A percentile compares a stretch with the other conserved stretches of the same genome.
Evolutionary conservation across 2,113 vertebrate species (phyloP).

Genomic region (Lontra canadensis): DNA sequence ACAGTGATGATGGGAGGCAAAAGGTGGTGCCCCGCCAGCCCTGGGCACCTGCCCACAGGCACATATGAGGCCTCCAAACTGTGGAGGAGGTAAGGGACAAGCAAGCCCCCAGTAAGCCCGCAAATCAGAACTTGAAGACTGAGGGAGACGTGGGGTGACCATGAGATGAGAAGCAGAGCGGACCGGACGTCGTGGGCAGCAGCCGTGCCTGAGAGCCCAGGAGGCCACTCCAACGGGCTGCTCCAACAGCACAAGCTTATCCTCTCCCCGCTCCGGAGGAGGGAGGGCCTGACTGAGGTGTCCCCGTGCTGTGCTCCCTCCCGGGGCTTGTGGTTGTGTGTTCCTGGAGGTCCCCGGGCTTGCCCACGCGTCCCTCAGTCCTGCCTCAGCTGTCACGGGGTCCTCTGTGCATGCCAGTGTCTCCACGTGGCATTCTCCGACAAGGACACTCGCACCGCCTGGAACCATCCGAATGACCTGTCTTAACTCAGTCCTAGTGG

Average conservation of each 20-base stretch:
- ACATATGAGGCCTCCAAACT: fast-evolving
- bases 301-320: too few species aligned
- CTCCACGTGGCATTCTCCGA: not conserved
- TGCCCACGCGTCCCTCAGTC: fast-evolving
- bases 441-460: not conserved
- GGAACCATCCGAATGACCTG: not conserved
- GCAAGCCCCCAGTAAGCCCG: not conserved
- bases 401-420: not conserved
- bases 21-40: not conserved
- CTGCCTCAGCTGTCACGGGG: too few species aligned
- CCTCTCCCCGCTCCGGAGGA: too few species aligned
- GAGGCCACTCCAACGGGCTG: too few species aligned
- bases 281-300: not conserved
- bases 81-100: not conserved
- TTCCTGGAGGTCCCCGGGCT: too few species aligned
- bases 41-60: too few species aligned
- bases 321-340: too few species aligned
- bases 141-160: too few species aligned
- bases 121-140: not conserved
- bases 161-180: too few species aligned
- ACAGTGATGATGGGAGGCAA: too few species aligned
- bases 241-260: not conserved
- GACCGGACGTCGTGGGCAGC: too few species aligned
- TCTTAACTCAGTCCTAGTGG: not conserved
- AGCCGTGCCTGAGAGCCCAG: too few species aligned